A percentile compares a stretch with the other conserved stretches of the same genome.
These are phyloP conservation scores for Burhinus oedicnemus DNA, from an alignment of 2,113 vertebrate species.

Conservation along the genomic window DNA sequence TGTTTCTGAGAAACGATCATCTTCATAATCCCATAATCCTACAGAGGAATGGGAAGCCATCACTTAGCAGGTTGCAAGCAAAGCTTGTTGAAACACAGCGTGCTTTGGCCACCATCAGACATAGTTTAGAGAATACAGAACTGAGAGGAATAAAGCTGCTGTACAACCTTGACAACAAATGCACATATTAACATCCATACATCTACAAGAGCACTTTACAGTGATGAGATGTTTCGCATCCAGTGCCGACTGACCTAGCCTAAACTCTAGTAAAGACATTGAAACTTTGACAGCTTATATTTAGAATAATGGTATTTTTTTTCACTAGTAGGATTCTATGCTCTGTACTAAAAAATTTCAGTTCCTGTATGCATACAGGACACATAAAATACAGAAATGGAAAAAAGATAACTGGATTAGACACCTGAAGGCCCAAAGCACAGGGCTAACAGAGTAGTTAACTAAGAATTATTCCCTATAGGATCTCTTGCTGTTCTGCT, in stretches of 20 bases:
- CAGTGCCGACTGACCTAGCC: not conserved
- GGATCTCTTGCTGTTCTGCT: not conserved
- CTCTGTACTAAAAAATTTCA: not conserved
- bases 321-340: not conserved
- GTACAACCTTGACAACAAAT: not conserved
- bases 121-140: not conserved
- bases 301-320: not conserved
- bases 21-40: not conserved
- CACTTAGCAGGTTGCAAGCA: not conserved
- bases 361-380: not conserved
- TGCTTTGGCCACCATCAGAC: not conserved
- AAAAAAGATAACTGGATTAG: not conserved
- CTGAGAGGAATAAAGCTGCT: not conserved
- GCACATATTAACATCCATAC: accelerated
- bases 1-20: not conserved
- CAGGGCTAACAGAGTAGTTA: not conserved
- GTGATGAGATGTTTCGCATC: not conserved
- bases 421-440: not conserved
- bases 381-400: not conserved
- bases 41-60: not conserved
- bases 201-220: not conserved
- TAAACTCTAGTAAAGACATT: not conserved
- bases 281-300: not conserved
- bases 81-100: not conserved
- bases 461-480: not conserved